Evolutionary conservation across 2,888 invertebrate species (phyloP).

Genomic region (Nephrocerus scutellatus): DNA sequence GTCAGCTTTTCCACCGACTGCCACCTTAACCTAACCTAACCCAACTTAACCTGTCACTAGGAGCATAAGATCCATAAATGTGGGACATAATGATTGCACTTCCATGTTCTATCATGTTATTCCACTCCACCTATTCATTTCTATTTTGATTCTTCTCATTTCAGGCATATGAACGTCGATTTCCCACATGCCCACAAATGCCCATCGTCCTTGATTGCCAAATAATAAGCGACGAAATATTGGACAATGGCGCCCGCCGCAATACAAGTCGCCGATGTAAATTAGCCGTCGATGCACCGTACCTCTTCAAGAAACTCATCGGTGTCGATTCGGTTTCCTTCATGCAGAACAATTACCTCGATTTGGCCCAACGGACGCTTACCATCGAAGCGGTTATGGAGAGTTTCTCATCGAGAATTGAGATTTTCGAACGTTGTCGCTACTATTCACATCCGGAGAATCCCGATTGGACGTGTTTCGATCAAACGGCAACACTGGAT

Average conservation of each 20-base stretch:
- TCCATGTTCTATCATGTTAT: conserved; percentile 3
- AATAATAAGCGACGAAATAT: conserved; percentile 67
- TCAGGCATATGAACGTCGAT: conserved; percentile 89
- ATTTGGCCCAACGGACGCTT: conserved; percentile 68
- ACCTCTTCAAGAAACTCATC: conserved; percentile 88
- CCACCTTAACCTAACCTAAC: too few species aligned
- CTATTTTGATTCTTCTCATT: conserved; percentile 24
- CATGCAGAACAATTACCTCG: conserved; percentile 81
- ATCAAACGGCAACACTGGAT: conserved; percentile 84
- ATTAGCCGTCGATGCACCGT: conserved; percentile 88
- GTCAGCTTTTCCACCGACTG: too few species aligned
- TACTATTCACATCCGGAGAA: conserved; percentile 78
- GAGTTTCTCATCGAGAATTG: conserved; percentile 75
- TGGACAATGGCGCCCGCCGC: conserved; percentile 69
- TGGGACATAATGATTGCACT: too few species aligned
- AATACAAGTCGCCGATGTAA: conserved; percentile 80
- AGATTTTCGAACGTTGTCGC: conserved; percentile 76
- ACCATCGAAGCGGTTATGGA: conserved; percentile 90
- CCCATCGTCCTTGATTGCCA: conserved; percentile 88
- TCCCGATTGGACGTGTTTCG: conserved; percentile 91
- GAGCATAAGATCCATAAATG: too few species aligned
- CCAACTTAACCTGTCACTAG: too few species aligned
- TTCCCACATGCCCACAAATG: conserved; percentile 89
- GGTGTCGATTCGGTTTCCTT: conserved; percentile 89
- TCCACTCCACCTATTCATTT: not conserved